Conservation (phyloP, 2,888 invertebrate genomes). For the Drosophila limbata region DNA sequence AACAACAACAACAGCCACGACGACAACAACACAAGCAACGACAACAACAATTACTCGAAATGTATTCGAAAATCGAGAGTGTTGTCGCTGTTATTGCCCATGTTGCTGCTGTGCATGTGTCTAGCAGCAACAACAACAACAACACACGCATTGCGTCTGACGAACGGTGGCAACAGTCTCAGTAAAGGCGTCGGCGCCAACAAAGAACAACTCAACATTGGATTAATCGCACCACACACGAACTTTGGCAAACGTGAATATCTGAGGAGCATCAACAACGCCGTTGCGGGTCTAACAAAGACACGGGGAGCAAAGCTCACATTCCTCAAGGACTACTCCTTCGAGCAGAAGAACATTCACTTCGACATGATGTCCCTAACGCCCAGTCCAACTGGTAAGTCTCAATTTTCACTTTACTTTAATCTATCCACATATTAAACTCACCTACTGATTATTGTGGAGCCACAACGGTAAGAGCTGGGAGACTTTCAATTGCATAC, state of each 20-base stretch:
- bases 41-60: constrained; percentile 7
- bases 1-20: constrained; percentile 19
- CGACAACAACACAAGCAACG: constrained; percentile 25
- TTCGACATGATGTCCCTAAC: constrained; percentile 90
- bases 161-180: constrained; percentile 76
- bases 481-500: too few relatives aligned
- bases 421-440: background rate
- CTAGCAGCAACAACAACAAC: background rate
- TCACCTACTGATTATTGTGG: too few relatives aligned
- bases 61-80: background rate
- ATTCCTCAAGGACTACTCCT: constrained; percentile 88
- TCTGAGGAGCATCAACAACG: constrained; percentile 88
- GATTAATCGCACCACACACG: constrained; percentile 85
- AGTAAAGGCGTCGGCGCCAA: constrained; percentile 76
- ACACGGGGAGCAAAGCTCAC: constrained; percentile 87
- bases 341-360: constrained; percentile 88
- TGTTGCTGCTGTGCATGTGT: constrained; percentile 18
- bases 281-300: constrained; percentile 87
- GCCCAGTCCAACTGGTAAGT: constrained; percentile 91
- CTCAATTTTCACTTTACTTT: background rate
- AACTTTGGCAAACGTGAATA: constrained; percentile 88
- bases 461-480: too few relatives aligned
- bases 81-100: constrained; percentile 6
- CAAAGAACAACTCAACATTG: constrained; percentile 85
- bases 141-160: constrained; percentile 73